Evolutionary conservation across 2,113 vertebrate genomes (phyloP).

Genomic region (Malurus alboscapulatus): DNA sequence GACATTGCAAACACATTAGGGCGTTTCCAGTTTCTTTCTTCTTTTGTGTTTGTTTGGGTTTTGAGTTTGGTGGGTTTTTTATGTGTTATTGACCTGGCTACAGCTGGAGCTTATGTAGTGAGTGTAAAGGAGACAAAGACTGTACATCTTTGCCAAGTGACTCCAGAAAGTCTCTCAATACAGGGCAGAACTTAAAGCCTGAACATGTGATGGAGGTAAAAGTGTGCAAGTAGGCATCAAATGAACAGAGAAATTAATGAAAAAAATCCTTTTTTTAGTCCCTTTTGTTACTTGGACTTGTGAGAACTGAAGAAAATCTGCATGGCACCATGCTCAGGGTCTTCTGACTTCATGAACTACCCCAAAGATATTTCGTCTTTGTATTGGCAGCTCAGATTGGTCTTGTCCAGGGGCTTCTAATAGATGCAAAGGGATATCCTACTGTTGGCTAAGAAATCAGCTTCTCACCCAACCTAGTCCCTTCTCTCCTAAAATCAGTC

Average conservation of each 20-base stretch:
- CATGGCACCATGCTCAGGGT: background rate
- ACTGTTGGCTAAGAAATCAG: background rate
- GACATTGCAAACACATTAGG: background rate
- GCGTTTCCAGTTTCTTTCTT: background rate
- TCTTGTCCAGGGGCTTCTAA: background rate
- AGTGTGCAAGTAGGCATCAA: background rate
- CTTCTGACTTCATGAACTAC: background rate
- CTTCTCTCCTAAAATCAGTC: background rate
- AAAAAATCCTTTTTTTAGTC: background rate
- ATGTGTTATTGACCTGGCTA: background rate
- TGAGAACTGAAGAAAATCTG: background rate
- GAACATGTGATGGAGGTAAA: background rate
- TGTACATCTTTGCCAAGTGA: background rate
- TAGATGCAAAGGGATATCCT: background rate
- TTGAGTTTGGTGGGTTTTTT: fast-evolving
- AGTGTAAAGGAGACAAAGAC: background rate
- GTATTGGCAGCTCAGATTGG: background rate
- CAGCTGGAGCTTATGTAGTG: background rate
- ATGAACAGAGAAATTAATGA: background rate
- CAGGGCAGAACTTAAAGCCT: background rate
- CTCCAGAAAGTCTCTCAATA: background rate
- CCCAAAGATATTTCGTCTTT: background rate
- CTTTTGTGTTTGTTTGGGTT: background rate
- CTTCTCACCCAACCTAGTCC: background rate
- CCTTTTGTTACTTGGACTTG: background rate